These are phyloP conservation scores for Alcedo quadribrachys DNA, from an alignment of 2,797 vertebrate genomes.

Conservation along the genomic window DNA sequence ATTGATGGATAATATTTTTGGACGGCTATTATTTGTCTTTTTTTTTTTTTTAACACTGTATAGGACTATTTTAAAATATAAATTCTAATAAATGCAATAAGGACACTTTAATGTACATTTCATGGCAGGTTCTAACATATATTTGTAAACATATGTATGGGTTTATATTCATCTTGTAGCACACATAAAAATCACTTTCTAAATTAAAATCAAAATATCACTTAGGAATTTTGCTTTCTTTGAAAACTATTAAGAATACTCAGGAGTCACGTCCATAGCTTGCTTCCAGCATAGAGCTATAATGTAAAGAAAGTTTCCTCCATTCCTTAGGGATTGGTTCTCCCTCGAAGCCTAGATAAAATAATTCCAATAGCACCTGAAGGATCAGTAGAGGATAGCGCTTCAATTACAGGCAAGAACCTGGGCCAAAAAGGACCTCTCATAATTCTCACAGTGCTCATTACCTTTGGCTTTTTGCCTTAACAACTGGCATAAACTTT, in stretches of 20 bases:
- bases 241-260: conserved; percentile 70
- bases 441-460: conserved; percentile 81
- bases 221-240: conserved; percentile 53
- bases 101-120: background rate
- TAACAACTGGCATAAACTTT: conserved; percentile 81
- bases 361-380: conserved; percentile 80
- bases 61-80: background rate
- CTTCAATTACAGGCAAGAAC: conserved; percentile 78
- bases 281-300: conserved; percentile 66
- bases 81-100: background rate
- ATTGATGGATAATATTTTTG: background rate
- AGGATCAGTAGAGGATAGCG: conserved; percentile 78
- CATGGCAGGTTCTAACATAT: background rate
- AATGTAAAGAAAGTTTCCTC: conserved; percentile 62
- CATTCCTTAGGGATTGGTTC: conserved; percentile 62
- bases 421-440: conserved; percentile 70
- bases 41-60: background rate
- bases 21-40: background rate
- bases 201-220: conserved; percentile 44
- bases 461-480: conserved; percentile 89
- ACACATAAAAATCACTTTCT: conserved; percentile 41
- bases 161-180: conserved; percentile 20
- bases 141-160: background rate
- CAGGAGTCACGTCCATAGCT: conserved; percentile 44
- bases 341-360: conserved; percentile 78